phyloP scores from a whole-genome alignment of 2,888 invertebrate species.

The Chrysomela aeneicollis region DNA sequence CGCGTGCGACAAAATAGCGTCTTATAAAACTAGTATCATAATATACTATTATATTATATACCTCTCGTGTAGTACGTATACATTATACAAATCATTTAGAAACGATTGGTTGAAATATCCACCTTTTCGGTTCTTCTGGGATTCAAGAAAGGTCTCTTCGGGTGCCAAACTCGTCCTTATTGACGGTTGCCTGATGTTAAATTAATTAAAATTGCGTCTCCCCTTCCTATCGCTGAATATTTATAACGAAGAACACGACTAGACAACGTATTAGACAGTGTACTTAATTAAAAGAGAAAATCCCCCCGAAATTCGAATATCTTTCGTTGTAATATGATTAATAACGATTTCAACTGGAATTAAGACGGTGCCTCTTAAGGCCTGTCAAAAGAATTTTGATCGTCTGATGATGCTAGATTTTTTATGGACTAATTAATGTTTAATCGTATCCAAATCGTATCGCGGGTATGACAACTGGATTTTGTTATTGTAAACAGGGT shows the following conservation, averaged over 20 bases:
- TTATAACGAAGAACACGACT: conserved; percentile 36
- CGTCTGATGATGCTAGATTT: conserved; percentile 7
- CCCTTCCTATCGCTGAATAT: conserved; percentile 26
- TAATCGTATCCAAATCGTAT: no score
- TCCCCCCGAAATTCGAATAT: conserved; percentile 4
- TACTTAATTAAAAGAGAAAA: conserved; percentile 33
- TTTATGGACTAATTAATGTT: no score
- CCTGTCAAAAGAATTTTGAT: neutral
- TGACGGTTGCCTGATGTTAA: conserved; percentile 52
- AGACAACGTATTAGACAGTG: conserved; percentile 34
- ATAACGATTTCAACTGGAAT: conserved; percentile 10
- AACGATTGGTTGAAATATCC: conserved; percentile 11
- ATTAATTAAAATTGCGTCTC: conserved; percentile 53
- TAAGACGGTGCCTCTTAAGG: neutral
- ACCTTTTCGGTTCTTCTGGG: conserved; percentile 43
- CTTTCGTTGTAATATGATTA: conserved; percentile 15
- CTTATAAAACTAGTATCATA: no score
- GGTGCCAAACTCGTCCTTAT: conserved; percentile 49
- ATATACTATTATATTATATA: no score
- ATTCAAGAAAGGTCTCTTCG: conserved; percentile 50
- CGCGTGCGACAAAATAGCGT: no score
- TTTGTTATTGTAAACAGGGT: no score
- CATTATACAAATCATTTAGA: no score
- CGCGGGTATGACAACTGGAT: no score
- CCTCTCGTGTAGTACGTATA: no score